Evolutionary conservation across 2,797 vertebrate genomes (phyloP).

Genomic region (Masticophis lateralis): DNA sequence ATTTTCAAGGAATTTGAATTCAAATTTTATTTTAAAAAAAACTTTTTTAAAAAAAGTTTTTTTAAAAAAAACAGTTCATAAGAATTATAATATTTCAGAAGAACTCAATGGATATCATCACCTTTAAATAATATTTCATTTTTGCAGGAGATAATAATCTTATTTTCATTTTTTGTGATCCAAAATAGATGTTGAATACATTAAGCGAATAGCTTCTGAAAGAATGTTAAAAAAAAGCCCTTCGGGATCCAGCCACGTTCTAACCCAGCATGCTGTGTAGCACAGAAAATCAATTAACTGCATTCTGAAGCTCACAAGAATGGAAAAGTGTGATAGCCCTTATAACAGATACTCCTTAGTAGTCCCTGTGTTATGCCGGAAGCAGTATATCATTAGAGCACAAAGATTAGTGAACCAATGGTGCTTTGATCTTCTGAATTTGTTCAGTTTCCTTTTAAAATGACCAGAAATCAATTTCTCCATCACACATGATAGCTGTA

Average conservation of each 20-base stretch:
- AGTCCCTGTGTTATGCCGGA: not conserved
- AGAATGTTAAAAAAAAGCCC: not conserved
- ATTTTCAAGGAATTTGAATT: not conserved
- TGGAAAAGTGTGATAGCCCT: not conserved
- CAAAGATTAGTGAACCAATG: not conserved
- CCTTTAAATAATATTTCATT: not conserved
- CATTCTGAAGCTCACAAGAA: not conserved
- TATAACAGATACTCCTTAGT: not conserved
- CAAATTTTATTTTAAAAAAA: slow-evolving; percentile 9
- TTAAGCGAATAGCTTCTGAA: not conserved
- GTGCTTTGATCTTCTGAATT: not conserved
- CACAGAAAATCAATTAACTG: not conserved
- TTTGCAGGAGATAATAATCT: not conserved
- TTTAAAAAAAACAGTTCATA: slow-evolving; percentile 12
- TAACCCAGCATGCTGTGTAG: not conserved
- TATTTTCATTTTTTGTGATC: not conserved
- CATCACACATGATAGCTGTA: not conserved
- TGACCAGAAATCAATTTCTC: not conserved
- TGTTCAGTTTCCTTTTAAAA: not conserved
- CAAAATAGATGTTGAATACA: not conserved
- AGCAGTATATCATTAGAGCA: not conserved
- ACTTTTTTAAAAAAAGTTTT: no score
- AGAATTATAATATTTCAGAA: slow-evolving; percentile 15
- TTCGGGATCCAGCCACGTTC: not conserved
- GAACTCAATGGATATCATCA: not conserved